Evolutionary conservation across 2,888 invertebrate species (phyloP).

Genomic region (Cataglyphis albicans): DNA sequence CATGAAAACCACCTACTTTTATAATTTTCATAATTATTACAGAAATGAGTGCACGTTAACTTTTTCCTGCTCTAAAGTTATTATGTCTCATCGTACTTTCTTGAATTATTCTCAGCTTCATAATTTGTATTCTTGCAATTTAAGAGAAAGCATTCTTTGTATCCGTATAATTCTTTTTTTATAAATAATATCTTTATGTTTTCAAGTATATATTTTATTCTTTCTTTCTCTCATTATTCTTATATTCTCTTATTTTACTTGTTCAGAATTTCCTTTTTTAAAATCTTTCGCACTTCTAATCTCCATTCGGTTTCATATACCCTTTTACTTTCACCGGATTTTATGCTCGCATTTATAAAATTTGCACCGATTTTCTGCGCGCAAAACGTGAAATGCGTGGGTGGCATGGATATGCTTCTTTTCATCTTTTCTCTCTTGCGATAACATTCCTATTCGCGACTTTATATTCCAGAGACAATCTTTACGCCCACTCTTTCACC

Average conservation of each 20-base stretch:
- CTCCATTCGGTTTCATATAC: neutral
- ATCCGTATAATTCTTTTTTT: neutral
- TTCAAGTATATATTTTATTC: neutral
- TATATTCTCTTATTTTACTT: neutral
- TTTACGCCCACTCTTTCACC: slow-evolving; percentile 14
- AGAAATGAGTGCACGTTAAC: neutral
- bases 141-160: neutral
- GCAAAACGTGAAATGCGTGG: slow-evolving; percentile 54
- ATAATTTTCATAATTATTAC: slow-evolving; percentile 15
- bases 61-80: neutral
- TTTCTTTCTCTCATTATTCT: neutral
- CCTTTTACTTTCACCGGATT: slow-evolving; percentile 28
- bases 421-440: slow-evolving; percentile 7
- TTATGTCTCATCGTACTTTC: neutral
- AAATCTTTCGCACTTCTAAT: slow-evolving; percentile 13
- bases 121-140: neutral
- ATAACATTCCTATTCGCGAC: neutral
- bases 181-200: slow-evolving; percentile 1
- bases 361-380: slow-evolving; percentile 56
- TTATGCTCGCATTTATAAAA: slow-evolving; percentile 36
- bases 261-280: neutral
- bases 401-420: slow-evolving; percentile 28
- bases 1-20: neutral
- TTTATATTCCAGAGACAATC: slow-evolving; percentile 41
- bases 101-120: neutral